phyloP scores from a whole-genome alignment of 2,113 vertebrate species.

The Microcebus griseorufus region DNA sequence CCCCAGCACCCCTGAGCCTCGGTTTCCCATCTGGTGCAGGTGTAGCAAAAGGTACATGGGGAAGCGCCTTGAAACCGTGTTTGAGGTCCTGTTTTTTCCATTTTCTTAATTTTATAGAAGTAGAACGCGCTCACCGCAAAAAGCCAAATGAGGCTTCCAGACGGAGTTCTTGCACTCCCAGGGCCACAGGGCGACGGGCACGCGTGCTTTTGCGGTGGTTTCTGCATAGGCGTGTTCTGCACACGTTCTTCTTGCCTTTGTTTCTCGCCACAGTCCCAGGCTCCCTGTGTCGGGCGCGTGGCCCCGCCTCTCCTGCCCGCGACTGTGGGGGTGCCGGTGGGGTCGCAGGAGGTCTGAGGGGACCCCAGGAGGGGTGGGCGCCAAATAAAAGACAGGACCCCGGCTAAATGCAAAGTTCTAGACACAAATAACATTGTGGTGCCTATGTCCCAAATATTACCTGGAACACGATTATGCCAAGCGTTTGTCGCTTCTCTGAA shows the following conservation, averaged over 20 bases:
- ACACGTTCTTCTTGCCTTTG: accelerated
- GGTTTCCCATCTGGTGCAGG: not conserved
- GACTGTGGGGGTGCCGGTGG: accelerated
- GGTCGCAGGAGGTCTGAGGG: not conserved
- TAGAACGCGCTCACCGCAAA: not conserved
- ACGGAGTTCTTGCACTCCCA: accelerated
- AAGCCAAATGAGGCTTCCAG: accelerated
- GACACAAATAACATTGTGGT: too few relatives aligned
- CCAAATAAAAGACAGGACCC: too few relatives aligned
- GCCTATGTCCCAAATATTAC: not conserved
- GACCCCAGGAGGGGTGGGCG: not conserved
- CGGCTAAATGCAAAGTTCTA: not conserved
- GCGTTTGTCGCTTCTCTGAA: accelerated
- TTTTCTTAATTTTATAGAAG: not conserved
- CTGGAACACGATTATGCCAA: accelerated
- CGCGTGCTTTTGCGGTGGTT: not conserved
- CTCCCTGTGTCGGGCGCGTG: accelerated
- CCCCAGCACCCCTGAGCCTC: not conserved
- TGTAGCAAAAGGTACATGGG: not conserved
- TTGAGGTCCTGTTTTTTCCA: too few relatives aligned
- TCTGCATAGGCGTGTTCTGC: accelerated
- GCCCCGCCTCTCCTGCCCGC: not conserved
- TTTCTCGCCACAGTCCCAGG: not conserved
- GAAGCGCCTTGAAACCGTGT: accelerated
- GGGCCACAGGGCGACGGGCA: accelerated